Evolutionary conservation across 2,888 invertebrate species (phyloP).

Genomic region (Hedya salicella): DNA sequence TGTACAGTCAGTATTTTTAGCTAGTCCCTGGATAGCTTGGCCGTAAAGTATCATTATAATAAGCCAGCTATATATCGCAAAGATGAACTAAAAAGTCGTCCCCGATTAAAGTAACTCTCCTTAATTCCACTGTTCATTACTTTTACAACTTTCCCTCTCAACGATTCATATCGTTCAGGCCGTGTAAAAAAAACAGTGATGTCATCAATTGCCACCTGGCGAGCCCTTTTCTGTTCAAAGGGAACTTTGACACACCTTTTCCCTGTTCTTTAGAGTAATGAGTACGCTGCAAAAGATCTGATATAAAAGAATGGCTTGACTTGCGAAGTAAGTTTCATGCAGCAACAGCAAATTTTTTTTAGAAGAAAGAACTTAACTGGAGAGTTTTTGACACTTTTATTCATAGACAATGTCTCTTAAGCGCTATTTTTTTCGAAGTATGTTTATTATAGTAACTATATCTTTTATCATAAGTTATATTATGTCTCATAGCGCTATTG

Average conservation of each 20-base stretch:
- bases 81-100: background rate
- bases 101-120: background rate
- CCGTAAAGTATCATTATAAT: too few relatives aligned
- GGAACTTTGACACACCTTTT: slow-evolving; percentile 22
- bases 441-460: too few relatives aligned
- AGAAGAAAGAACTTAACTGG: too few relatives aligned
- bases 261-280: slow-evolving; percentile 19
- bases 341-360: too few relatives aligned
- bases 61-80: too few relatives aligned
- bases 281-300: background rate
- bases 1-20: too few relatives aligned
- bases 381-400: too few relatives aligned
- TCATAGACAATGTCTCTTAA: too few relatives aligned
- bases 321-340: background rate
- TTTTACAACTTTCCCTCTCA: slow-evolving; percentile 4
- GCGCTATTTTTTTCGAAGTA: too few relatives aligned
- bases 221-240: slow-evolving; percentile 20
- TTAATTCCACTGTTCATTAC: slow-evolving; percentile 13
- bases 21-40: too few relatives aligned
- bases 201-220: slow-evolving; percentile 31
- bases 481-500: too few relatives aligned
- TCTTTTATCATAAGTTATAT: too few relatives aligned
- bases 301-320: slow-evolving; percentile 16
- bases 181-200: slow-evolving; percentile 9
- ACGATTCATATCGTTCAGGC: background rate